Conservation (phyloP, 92 coral and sea anemone species). For the Epizoanthus rinbou region DNA sequence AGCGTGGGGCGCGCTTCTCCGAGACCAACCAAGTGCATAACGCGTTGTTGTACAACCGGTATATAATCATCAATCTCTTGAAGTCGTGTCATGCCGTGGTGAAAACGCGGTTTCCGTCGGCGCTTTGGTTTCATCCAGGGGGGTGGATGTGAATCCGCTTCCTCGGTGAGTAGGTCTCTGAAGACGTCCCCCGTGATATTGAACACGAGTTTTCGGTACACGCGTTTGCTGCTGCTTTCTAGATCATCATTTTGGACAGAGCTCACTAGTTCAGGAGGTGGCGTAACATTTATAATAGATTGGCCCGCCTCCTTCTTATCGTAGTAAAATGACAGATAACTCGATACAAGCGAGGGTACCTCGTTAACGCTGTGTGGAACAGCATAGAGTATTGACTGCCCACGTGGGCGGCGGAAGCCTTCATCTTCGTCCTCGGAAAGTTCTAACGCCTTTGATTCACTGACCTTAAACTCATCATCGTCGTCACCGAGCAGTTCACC, state of each 20-base stretch:
- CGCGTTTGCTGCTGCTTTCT: slow-evolving; percentile 71
- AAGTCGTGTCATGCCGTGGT: slow-evolving; percentile 73
- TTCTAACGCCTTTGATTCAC: slow-evolving; percentile 57
- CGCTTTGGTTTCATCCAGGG: slow-evolving; percentile 94
- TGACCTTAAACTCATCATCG: slow-evolving; percentile 61
- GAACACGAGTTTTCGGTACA: slow-evolving; percentile 79
- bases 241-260: slow-evolving; percentile 69
- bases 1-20: slow-evolving; percentile 90
- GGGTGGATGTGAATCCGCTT: slow-evolving; percentile 76
- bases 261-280: slow-evolving; percentile 72
- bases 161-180: slow-evolving; percentile 75
- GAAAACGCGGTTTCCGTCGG: slow-evolving; percentile 83
- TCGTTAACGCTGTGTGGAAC: slow-evolving; percentile 86
- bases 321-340: slow-evolving; percentile 65
- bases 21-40: slow-evolving; percentile 82
- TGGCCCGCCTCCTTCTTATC: slow-evolving; percentile 66
- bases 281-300: slow-evolving; percentile 59
- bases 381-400: slow-evolving; percentile 75
- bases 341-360: slow-evolving; percentile 67
- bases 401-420: slow-evolving; percentile 64
- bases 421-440: slow-evolving; percentile 69
- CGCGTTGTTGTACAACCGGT: slow-evolving; percentile 82
- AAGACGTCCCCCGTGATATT: slow-evolving; percentile 88
- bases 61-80: slow-evolving; percentile 69
- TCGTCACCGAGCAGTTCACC: slow-evolving; percentile 55